Base-by-base conservation (phyloP, 2,113 vertebrate genomes). In the Rhodinocichla rosea region DNA sequence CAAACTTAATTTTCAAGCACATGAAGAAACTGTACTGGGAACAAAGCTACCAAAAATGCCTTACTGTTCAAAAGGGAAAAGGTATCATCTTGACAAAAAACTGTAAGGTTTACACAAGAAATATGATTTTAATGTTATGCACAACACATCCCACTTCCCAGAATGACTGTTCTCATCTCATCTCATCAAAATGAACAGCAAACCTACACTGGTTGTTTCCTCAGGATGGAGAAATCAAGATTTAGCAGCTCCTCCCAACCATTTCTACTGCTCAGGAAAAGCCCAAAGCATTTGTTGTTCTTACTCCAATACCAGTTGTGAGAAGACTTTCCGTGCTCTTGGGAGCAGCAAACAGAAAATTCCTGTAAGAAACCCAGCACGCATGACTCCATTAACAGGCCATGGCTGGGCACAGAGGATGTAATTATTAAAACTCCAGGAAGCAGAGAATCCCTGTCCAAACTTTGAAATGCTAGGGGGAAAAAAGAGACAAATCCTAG, bases 351-450 rank as follows among this genome's bases (percentile, higher is more conserved):
- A 97, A 96, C 79, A 82, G 87, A 96, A 97, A 94, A 97, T 92
- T 94, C 78, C 91, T 95, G 80, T 88, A 97, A 70, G 93, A 97
- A 94, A 92, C 76, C 47, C 76, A 11, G 13, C 28, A 78, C 15
- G 5, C 88, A 95, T 77, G 80, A 74, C 88, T 95, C 88, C 94
- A 91, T 96, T 98, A 97, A 94, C 68, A 95, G 89, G 91, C 96
- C 76, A 95, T 50, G 93, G 83, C 89, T 95, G 94, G 94, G 96
- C 96, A 96, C 79, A 97, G 89, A 97, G 94, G 96, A 97, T 94
- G 39, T 84, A 97, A 96, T 97, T 97, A 97, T 91, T 95, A 95
- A 90, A 97, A 97, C 64, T 92, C 82, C 96, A 98, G 94, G 96
- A 97, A 95, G 95, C 7, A 5, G 70, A 97, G 89, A 92, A 95